These are phyloP conservation scores for Ypsolopha scabrella DNA, from an alignment of 2,888 invertebrate genomes.

Conservation along the genomic window DNA sequence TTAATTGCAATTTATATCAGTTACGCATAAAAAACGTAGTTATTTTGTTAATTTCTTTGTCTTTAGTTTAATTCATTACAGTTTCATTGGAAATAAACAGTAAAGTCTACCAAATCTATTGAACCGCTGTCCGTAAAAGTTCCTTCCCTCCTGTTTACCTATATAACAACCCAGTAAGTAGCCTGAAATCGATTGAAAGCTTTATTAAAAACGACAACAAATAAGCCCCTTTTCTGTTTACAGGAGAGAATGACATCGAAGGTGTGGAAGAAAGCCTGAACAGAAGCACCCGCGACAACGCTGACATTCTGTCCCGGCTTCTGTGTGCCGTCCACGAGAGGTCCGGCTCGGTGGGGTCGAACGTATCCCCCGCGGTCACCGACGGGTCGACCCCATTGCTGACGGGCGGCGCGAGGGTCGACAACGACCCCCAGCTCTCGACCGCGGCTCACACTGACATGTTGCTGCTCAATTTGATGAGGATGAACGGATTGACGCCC, in stretches of 20 bases:
- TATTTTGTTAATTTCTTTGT: too few relatives aligned
- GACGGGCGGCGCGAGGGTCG: conserved; percentile 14
- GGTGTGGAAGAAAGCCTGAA: conserved; percentile 21
- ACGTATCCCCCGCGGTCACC: conserved; percentile 24
- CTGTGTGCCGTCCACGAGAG: conserved; percentile 39
- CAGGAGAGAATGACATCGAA: conserved; percentile 61
- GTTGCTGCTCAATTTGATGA: conserved; percentile 55
- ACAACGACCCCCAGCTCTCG: conserved; percentile 42
- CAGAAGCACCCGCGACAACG: conserved; percentile 11
- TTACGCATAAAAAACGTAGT: too few relatives aligned
- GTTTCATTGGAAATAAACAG: too few relatives aligned
- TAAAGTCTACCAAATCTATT: too few relatives aligned
- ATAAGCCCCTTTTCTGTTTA: not conserved
- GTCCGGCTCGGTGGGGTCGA: conserved; percentile 8
- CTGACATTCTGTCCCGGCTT: conserved; percentile 43
- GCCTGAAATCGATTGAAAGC: too few relatives aligned
- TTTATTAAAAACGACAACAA: too few relatives aligned
- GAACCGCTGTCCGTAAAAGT: too few relatives aligned
- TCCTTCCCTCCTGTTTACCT: too few relatives aligned
- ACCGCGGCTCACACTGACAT: conserved; percentile 54
- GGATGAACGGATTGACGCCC: conserved; percentile 48
- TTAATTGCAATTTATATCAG: too few relatives aligned
- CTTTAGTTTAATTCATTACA: too few relatives aligned
- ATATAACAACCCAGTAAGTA: too few relatives aligned
- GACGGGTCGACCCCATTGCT: conserved; percentile 14